phyloP scores from a whole-genome alignment of 1,140 invertebrate genomes.

The Rhysida immarginata region DNA sequence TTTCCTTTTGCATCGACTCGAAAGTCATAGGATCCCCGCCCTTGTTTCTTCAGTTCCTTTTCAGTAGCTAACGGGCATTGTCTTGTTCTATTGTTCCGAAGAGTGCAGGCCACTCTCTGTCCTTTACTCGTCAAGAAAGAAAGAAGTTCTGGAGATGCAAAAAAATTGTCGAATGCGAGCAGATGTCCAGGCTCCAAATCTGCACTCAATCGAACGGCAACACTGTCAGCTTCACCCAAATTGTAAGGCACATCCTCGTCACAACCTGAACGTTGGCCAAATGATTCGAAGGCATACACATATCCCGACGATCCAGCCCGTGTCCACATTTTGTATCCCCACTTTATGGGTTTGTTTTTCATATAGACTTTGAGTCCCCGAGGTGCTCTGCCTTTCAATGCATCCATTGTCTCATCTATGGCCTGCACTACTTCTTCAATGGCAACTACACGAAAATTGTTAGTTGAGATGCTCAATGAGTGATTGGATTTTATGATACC shows the following conservation, averaged over 20 bases:
- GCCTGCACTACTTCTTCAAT: background rate
- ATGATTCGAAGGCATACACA: constrained; percentile 30
- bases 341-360: constrained; percentile 29
- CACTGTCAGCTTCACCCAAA: background rate
- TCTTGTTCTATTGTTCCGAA: background rate
- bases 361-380: constrained; percentile 31
- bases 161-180: background rate
- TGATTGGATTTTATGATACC: background rate
- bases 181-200: background rate
- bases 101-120: background rate
- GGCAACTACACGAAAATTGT: background rate
- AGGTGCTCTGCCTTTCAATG: constrained; percentile 27
- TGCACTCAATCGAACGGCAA: background rate
- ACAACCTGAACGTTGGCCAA: constrained; percentile 11
- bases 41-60: too few species aligned
- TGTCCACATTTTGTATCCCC: constrained; percentile 30
- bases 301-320: constrained; percentile 24
- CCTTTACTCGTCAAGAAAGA: background rate
- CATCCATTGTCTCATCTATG: constrained; percentile 28
- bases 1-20: background rate
- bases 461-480: background rate
- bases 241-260: background rate
- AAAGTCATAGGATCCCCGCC: background rate
- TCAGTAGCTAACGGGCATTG: background rate
- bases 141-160: background rate